Evolutionary conservation across 2,888 invertebrate species (phyloP), one percentile per base, ranked within the genome.

Genomic region (Eupelmus urozonus): DNA sequence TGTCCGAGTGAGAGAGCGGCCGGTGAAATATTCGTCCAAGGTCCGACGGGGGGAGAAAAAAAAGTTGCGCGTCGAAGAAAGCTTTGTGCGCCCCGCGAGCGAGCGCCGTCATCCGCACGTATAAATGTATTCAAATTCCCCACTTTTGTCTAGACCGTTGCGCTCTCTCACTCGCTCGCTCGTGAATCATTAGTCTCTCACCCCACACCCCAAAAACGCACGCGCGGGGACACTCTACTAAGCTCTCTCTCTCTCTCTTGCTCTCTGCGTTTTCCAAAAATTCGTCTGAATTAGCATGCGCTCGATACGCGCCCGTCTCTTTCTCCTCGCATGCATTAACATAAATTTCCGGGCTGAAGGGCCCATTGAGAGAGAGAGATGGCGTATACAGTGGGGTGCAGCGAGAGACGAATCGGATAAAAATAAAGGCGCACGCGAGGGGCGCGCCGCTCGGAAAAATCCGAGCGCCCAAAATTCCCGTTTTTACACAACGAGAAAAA

Each of bases 211-310:
- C 34, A 34, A 34, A 34, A 34, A 34, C 34, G 0, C 59, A 18
- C 65, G 67, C 72, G 3, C 18, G 20, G 45, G 7, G 4, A 13
- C n/a, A 9, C 45, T 16, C 9, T 45, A 16, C 45, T 13, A 45
- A 45, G n/a, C n/a, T n/a, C n/a, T n/a, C n/a, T n/a, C n/a, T n/a
- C n/a, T n/a, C n/a, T n/a, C n/a, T n/a, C n/a, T n/a, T n/a, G n/a
- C n/a, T n/a, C n/a, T n/a, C n/a, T n/a, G n/a, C n/a, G n/a, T 78
- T 85, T 88, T 86, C 86, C 85, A 85, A 87, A 87, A 89, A 86
- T 87, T 86, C 86, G 84, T 84, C 82, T 83, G 87, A 89, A 89
- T 89, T 89, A 89, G 88, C 88, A 88, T 87, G 85, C 85, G 85
- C 83, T 80, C 55, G 57, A 70, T 70, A 34, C 9, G 18, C 59